Evolutionary conservation across 2,797 vertebrate species (phyloP).

Genomic region (Otolemur crassicaudatus): DNA sequence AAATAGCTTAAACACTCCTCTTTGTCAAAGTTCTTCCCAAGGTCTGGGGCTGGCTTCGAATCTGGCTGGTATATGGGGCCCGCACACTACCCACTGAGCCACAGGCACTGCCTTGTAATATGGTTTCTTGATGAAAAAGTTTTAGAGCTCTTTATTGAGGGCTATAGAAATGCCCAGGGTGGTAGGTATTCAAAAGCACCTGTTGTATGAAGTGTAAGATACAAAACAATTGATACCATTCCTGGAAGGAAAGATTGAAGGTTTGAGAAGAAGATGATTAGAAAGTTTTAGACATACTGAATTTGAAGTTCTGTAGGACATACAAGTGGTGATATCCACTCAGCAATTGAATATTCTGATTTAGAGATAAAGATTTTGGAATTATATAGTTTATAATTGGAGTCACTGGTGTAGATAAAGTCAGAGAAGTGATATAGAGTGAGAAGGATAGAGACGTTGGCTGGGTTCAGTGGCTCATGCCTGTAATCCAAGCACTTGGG

Average conservation of each 20-base stretch:
- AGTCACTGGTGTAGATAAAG: neutral
- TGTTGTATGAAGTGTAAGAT: neutral
- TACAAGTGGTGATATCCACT: neutral
- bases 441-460: neutral
- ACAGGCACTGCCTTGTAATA: neutral
- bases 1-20: neutral
- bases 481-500: too few relatives aligned
- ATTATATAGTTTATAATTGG: neutral
- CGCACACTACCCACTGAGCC: too few relatives aligned
- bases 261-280: neutral
- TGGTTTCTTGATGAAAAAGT: neutral
- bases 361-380: conserved; percentile 13
- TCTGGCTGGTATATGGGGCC: too few relatives aligned
- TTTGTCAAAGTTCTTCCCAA: conserved; percentile 22
- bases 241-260: neutral
- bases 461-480: too few relatives aligned
- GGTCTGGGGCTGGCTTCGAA: too few relatives aligned
- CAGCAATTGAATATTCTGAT: neutral
- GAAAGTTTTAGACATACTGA: neutral
- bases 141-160: neutral
- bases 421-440: neutral
- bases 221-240: neutral
- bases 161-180: neutral
- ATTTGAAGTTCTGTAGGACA: neutral
- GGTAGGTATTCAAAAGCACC: neutral